phyloP scores from a whole-genome alignment of 2,888 invertebrate genomes.

The Flabesymbios commensalis region DNA sequence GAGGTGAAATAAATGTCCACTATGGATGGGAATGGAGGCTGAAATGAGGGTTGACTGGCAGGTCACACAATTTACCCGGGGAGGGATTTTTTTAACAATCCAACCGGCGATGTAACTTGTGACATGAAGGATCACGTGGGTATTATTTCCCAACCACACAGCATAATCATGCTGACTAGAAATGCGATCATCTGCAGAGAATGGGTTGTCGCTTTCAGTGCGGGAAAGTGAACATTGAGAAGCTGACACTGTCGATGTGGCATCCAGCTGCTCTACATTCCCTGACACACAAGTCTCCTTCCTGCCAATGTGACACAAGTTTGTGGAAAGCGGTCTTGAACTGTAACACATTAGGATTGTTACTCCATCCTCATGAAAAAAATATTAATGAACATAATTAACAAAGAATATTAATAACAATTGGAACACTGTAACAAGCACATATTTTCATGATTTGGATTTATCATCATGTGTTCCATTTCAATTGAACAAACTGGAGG shows the following conservation, averaged over 20 bases:
- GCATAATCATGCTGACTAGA: background rate
- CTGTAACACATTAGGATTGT: background rate
- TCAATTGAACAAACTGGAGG: too few relatives aligned
- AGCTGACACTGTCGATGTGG: too few relatives aligned
- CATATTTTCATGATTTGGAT: too few relatives aligned
- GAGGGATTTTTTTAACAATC: background rate
- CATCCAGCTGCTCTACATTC: too few relatives aligned
- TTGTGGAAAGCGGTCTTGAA: background rate
- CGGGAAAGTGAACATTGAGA: background rate
- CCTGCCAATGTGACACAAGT: background rate
- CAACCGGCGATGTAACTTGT: background rate
- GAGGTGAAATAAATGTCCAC: background rate
- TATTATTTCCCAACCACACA: background rate
- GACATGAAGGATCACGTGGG: background rate
- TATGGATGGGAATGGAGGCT: background rate
- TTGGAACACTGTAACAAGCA: too few relatives aligned
- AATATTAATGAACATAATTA: too few relatives aligned
- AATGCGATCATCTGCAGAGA: background rate
- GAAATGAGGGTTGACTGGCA: background rate
- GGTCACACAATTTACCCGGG: background rate
- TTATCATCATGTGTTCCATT: too few relatives aligned
- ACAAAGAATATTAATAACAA: too few relatives aligned
- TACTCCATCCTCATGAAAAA: background rate
- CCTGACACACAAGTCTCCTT: too few relatives aligned
- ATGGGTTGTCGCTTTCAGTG: background rate